Percentiles rank a stretch among this genome's conserved stretches.
phyloP scores from a whole-genome alignment of 1,140 invertebrate species.

The Drosophila oshimai region DNA sequence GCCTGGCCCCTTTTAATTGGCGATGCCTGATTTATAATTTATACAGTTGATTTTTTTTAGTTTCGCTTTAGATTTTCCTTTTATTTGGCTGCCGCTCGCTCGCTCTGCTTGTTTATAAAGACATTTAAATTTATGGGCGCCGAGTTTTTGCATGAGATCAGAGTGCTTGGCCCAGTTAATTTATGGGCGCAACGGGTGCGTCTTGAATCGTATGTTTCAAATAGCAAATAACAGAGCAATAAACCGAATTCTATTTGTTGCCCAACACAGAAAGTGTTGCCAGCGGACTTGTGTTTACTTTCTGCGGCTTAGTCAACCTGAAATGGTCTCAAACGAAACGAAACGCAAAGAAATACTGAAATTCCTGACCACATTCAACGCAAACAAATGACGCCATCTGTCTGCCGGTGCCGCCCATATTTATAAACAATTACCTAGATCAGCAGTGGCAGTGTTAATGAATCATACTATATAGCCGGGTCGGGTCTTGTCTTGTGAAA shows the following conservation, averaged over 20 bases:
- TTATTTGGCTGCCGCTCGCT: slow-evolving; percentile 20
- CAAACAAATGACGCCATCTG: slow-evolving; percentile 65
- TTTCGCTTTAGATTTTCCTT: slow-evolving; percentile 13
- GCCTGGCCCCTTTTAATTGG: slow-evolving; percentile 41
- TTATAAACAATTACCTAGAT: slow-evolving; percentile 58
- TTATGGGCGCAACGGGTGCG: slow-evolving; percentile 54
- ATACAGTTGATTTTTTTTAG: slow-evolving; percentile 45
- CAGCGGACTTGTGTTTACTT: slow-evolving; percentile 20
- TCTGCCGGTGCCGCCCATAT: slow-evolving; percentile 42
- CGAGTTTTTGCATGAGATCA: slow-evolving; percentile 73
- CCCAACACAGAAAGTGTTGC: slow-evolving; percentile 25
- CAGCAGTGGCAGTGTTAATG: background rate
- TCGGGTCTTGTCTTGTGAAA: slow-evolving; percentile 11
- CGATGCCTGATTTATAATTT: slow-evolving; percentile 65
- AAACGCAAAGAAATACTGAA: slow-evolving; percentile 5
- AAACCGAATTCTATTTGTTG: slow-evolving; percentile 22
- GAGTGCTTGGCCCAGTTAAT: slow-evolving; percentile 57
- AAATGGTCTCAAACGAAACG: slow-evolving; percentile 8
- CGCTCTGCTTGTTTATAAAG: slow-evolving; percentile 70
- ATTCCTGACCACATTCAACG: slow-evolving; percentile 39
- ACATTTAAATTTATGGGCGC: slow-evolving; percentile 72
- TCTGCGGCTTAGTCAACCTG: slow-evolving; percentile 38
- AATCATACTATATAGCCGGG: slow-evolving; percentile 1
- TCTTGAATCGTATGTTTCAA: slow-evolving; percentile 55
- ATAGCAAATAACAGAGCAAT: slow-evolving; percentile 50